Evolutionary conservation across 2,797 vertebrate genomes (phyloP).

Genomic region (Furcifer pardalis): DNA sequence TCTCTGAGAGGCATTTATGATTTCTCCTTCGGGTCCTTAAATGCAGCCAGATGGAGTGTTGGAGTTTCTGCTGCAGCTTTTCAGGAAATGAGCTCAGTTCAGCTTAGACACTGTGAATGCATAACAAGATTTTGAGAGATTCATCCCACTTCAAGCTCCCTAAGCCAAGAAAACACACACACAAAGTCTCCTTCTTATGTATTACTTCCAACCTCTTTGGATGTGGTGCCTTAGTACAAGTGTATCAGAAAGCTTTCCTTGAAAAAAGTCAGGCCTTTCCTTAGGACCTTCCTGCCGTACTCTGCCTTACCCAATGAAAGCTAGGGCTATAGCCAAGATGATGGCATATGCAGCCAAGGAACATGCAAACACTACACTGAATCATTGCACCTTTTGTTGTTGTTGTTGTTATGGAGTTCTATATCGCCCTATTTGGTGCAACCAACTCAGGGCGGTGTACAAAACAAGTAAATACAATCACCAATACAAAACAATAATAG

Average conservation of each 20-base stretch:
- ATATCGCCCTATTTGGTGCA: no score
- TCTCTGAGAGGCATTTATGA: not conserved
- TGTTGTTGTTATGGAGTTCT: no score
- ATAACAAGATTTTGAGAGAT: not conserved
- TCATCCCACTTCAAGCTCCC: not conserved
- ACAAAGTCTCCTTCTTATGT: not conserved
- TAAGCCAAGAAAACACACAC: not conserved
- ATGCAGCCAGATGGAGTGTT: not conserved
- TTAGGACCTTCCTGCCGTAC: no score
- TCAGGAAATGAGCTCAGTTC: not conserved
- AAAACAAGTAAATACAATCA: no score
- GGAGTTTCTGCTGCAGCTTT: not conserved
- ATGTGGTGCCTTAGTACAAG: not conserved
- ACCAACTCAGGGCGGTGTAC: no score
- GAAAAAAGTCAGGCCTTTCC: not conserved
- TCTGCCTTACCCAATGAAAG: not conserved
- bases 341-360: no score
- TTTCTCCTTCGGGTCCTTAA: not conserved
- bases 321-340: not conserved
- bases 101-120: not conserved
- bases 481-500: no score
- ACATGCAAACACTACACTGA: no score
- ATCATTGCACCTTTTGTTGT: no score
- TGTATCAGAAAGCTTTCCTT: not conserved
- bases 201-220: not conserved